Percentiles rank a stretch among this genome's conserved stretches.
These are phyloP conservation scores for Hirtodrosophila duncani DNA, from an alignment of 2,888 invertebrate species.

Conservation along the genomic window DNA sequence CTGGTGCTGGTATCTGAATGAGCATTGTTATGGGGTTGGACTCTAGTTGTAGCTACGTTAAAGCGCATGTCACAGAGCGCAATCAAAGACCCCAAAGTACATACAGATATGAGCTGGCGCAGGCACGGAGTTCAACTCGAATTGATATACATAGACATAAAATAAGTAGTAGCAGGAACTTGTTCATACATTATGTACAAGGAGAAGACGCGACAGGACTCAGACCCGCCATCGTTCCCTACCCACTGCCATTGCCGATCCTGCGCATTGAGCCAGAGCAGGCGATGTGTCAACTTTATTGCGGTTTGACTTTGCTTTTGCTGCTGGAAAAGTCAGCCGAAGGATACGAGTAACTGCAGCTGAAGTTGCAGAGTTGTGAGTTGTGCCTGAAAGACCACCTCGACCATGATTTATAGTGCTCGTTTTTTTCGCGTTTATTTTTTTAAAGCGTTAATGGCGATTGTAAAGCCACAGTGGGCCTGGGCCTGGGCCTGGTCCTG, in stretches of 20 bases:
- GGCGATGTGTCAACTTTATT: slow-evolving; percentile 66
- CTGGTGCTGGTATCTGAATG: not conserved
- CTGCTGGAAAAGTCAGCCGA: slow-evolving; percentile 20
- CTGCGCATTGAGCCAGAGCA: slow-evolving; percentile 62
- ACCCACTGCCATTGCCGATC: slow-evolving; percentile 31
- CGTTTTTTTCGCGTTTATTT: slow-evolving; percentile 68
- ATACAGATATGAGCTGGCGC: slow-evolving; percentile 15
- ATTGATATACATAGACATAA: slow-evolving; percentile 18
- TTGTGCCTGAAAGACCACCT: not conserved
- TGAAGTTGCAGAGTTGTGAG: slow-evolving; percentile 5
- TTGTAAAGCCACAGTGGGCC: slow-evolving; percentile 63
- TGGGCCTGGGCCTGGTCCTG: not conserved
- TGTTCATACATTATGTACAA: slow-evolving; percentile 56
- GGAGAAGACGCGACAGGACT: not conserved
- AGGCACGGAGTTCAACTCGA: slow-evolving; percentile 17
- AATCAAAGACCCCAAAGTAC: no score
- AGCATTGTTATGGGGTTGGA: slow-evolving; percentile 15
- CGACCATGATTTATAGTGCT: slow-evolving; percentile 65
- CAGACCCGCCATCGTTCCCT: not conserved
- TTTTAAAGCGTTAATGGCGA: slow-evolving; percentile 60
- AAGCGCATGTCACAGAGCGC: slow-evolving; percentile 62
- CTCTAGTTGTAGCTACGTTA: slow-evolving; percentile 13
- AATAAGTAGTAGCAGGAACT: not conserved
- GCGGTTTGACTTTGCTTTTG: slow-evolving; percentile 70
- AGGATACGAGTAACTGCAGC: no score